phyloP scores from a whole-genome alignment of 2,888 invertebrate genomes.

The Therioaphis trifolii region DNA sequence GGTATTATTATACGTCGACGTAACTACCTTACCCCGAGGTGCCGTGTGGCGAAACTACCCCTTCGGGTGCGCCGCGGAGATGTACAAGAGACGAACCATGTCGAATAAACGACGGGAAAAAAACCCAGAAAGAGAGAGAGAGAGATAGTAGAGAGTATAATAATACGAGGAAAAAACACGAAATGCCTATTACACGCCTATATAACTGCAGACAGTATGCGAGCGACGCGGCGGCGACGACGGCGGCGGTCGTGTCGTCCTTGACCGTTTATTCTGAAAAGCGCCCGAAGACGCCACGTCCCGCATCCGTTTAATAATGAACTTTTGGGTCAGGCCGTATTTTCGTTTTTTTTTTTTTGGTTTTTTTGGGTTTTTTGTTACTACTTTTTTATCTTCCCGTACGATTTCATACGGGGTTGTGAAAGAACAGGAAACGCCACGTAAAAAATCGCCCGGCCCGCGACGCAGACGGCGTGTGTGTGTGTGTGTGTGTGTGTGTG shows the following conservation, averaged over 20 bases:
- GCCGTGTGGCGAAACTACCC: constrained; percentile 58
- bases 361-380: neutral
- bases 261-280: constrained; percentile 26
- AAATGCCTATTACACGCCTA: neutral
- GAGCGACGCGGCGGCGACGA: too few relatives aligned
- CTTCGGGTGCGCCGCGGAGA: constrained; percentile 10
- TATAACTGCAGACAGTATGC: neutral
- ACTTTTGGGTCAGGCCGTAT: neutral
- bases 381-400: neutral
- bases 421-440: constrained; percentile 45
- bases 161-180: neutral
- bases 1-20: neutral
- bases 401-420: neutral
- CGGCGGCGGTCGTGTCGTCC: constrained; percentile 30
- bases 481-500: too few relatives aligned
- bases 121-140: neutral
- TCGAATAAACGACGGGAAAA: too few relatives aligned
- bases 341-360: neutral
- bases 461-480: neutral
- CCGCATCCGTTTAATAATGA: constrained; percentile 39
- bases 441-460: constrained; percentile 22
- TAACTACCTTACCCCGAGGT: constrained; percentile 23
- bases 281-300: neutral
- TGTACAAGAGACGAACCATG: neutral
- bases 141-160: neutral